These are phyloP conservation scores for Halyomorpha halys DNA, from an alignment of 1,140 invertebrate genomes.

Conservation along the genomic window DNA sequence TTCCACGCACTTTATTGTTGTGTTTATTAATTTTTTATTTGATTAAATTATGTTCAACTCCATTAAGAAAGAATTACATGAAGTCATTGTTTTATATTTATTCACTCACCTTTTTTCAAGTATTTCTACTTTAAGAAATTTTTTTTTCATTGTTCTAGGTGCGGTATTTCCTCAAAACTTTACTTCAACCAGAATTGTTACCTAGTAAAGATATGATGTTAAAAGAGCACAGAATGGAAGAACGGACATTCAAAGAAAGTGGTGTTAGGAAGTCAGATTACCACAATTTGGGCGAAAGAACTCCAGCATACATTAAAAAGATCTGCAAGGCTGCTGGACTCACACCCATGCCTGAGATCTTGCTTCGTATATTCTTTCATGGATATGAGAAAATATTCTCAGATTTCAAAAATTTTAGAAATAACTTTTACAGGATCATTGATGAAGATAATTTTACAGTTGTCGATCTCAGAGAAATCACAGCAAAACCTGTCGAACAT, in stretches of 20 bases:
- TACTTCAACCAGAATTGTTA: not conserved
- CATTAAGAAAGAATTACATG: too few species aligned
- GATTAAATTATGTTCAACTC: too few species aligned
- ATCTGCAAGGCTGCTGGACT: constrained; percentile 2
- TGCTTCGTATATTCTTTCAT: constrained; percentile 9
- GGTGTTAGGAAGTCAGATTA: not conserved
- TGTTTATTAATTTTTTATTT: too few species aligned
- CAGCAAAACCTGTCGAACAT: not conserved
- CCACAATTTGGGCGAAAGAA: constrained; percentile 2
- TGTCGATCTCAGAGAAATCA: constrained; percentile 18
- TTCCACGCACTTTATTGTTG: too few species aligned
- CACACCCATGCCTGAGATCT: constrained; percentile 9
- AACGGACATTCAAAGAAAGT: not conserved
- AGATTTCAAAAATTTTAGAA: constrained; percentile 21
- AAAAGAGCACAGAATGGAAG: not conserved
- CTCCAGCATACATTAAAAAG: constrained; percentile 4
- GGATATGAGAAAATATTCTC: constrained; percentile 12
- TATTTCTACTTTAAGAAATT: too few species aligned
- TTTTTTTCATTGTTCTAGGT: constrained; percentile 6
- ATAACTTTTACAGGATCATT: constrained; percentile 20
- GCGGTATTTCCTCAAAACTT: constrained; percentile 11
- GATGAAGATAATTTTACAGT: constrained; percentile 21
- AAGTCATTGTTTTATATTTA: too few species aligned
- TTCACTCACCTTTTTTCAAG: too few species aligned
- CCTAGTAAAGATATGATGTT: constrained; percentile 16